Base-by-base conservation (phyloP, 2,797 vertebrate species). In the Heterohyrax brucei region DNA sequence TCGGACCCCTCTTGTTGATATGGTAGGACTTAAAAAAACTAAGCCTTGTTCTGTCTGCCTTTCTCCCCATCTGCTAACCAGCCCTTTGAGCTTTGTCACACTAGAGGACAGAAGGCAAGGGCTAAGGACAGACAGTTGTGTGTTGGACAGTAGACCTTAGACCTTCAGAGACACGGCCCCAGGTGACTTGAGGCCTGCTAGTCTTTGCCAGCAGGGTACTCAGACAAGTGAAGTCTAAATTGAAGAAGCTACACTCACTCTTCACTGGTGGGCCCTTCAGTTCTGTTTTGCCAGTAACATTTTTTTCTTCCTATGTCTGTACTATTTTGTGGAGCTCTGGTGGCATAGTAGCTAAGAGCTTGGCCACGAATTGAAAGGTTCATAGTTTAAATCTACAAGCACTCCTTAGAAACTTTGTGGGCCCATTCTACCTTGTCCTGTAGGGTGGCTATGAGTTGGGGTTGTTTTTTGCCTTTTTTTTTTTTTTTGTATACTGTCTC, bases 1-100 rank as follows among this genome's bases (percentile, higher is more conserved):
- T 93, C 61, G 87, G 76, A 86, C 64, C 62, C 30, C 22, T 87
- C 84, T 48, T 77, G 48, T 39, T 89, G 87, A 75, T 95, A 53
- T 2, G 30, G 62, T 87, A 94, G 70, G 89, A 85, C 22, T 93
- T 95, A 50, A 88, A 92, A 39, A 39, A 94, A 73, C 28, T 56
- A 89, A 93, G 13, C 18, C 10, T 80, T 28, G 33, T 62, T n/a
- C 24, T 89, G 0, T 30, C 22, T 68, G 19, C 44, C 44, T 66
- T 10, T 76, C 72, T 93, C 44, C 73, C 33, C 59, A 39, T 30
- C 59, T 89, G n/a, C 80, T 81, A 76, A 70, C 70, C 72, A 33
- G n/a, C 68, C 44, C 0, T 86, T 56, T 95, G 26, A 91, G 24
- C n/a, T 85, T 89, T 85, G 70, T 83, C 44, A 77, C 82, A 79